Conservation (phyloP, 2,797 vertebrate species). For the Pelochelys cantorii region DNA sequence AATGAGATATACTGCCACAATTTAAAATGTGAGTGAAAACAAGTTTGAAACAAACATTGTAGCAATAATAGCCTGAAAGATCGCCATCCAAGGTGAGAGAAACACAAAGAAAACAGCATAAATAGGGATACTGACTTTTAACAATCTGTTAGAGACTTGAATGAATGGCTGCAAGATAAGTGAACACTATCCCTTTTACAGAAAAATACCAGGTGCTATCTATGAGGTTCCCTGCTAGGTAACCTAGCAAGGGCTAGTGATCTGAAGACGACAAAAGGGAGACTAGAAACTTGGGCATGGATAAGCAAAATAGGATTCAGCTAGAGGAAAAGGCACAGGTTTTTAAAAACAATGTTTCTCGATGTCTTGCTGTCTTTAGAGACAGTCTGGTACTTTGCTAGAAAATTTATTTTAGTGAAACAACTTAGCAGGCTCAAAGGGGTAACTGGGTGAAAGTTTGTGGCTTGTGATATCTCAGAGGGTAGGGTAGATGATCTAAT, state of each 20-base stretch:
- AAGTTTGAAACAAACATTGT: not conserved
- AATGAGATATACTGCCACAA: not conserved
- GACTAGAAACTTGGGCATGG: not conserved
- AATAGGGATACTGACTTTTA: not conserved
- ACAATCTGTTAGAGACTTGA: not conserved
- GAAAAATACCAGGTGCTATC: not conserved
- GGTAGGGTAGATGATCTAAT: not conserved
- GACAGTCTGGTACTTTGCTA: not conserved
- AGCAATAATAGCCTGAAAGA: not conserved
- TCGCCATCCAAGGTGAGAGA: not conserved
- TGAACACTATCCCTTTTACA: not conserved
- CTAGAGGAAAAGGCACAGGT: not conserved
- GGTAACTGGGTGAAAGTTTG: not conserved
- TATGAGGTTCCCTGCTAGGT: not conserved
- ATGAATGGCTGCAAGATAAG: not conserved
- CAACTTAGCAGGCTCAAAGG: not conserved
- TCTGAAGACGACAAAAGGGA: not conserved
- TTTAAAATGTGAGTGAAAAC: not conserved
- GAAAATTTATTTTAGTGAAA: not conserved
- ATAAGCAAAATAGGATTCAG: not conserved
- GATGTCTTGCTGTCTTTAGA: not conserved
- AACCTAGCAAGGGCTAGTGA: not conserved
- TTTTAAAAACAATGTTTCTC: not conserved
- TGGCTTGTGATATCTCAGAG: not conserved
- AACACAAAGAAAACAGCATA: not conserved